These are phyloP conservation scores for Ormyrus nitidulus DNA, from an alignment of 2,888 invertebrate species.

Conservation along the genomic window DNA sequence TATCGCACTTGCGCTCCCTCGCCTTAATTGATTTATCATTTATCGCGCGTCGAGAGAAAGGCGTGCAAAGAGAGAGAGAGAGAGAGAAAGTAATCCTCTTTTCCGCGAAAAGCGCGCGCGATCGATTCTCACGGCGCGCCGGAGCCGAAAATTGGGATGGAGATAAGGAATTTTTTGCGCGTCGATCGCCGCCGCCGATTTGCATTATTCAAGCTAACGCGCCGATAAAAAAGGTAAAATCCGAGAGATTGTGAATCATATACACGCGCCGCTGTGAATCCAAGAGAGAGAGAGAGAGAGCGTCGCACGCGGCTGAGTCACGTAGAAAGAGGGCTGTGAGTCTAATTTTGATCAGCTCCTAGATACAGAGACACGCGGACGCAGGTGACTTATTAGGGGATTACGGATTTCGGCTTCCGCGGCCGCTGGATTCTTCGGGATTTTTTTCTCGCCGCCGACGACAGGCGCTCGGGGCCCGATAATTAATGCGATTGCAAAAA, in stretches of 20 bases:
- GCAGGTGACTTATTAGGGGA: slow-evolving; percentile 31
- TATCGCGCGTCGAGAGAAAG: slow-evolving; percentile 11
- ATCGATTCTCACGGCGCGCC: slow-evolving; percentile 10
- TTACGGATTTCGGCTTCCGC: slow-evolving; percentile 20
- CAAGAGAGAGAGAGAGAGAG: slow-evolving; percentile 2
- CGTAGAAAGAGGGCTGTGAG: slow-evolving; percentile 25
- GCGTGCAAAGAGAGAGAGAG: no score
- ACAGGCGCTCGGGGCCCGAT: not conserved
- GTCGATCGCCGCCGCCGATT: slow-evolving; percentile 35
- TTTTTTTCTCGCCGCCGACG: not conserved
- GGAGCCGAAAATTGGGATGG: slow-evolving; percentile 30
- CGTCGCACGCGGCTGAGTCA: slow-evolving; percentile 31
- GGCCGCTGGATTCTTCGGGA: not conserved
- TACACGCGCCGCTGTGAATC: not conserved
- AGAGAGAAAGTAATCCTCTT: slow-evolving; percentile 8
- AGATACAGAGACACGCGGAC: slow-evolving; percentile 5
- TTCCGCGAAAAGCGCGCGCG: slow-evolving; percentile 30
- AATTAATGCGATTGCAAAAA: slow-evolving; percentile 42
- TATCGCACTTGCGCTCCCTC: slow-evolving; percentile 9
- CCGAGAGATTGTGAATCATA: slow-evolving; percentile 35
- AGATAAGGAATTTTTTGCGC: slow-evolving; percentile 34
- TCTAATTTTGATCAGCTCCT: slow-evolving; percentile 40
- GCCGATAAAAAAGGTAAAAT: slow-evolving; percentile 18
- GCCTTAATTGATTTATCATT: slow-evolving; percentile 52
- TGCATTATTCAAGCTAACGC: slow-evolving; percentile 49